These are phyloP conservation scores for Acanthurus leucopareius DNA, from an alignment of 2,797 vertebrate species.

Conservation along the genomic window DNA sequence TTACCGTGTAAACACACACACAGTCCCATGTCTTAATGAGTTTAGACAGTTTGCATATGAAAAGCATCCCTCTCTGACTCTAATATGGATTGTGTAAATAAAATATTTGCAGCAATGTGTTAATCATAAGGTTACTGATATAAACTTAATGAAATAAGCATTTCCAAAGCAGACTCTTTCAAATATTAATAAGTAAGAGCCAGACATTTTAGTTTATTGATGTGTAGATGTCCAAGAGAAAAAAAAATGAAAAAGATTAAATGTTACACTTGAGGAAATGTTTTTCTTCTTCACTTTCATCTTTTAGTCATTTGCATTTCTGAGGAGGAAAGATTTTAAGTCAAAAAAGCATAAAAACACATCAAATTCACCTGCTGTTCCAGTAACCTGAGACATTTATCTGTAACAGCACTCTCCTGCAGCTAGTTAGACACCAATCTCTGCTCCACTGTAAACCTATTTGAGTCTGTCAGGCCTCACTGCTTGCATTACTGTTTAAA, in stretches of 20 bases:
- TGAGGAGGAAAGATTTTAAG: neutral
- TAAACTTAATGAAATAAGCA: slow-evolving; percentile 30
- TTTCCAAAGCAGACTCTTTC: slow-evolving; percentile 12
- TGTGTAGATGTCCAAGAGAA: neutral
- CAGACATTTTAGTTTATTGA: slow-evolving; percentile 49
- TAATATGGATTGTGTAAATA: slow-evolving; percentile 48
- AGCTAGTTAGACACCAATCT: slow-evolving; percentile 9
- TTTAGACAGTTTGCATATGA: neutral
- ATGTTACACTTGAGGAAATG: neutral
- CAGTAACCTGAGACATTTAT: neutral
- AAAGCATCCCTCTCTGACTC: slow-evolving; percentile 23
- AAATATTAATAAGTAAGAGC: slow-evolving; percentile 47
- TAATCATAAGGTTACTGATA: slow-evolving; percentile 37
- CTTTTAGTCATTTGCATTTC: neutral
- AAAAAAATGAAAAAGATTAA: slow-evolving; percentile 4
- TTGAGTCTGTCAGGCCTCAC: neutral
- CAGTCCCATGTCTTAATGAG: neutral
- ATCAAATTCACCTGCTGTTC: neutral
- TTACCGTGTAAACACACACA: neutral
- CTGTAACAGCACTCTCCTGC: neutral
- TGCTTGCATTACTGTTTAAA: neutral
- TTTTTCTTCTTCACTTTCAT: neutral
- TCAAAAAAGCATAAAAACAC: neutral
- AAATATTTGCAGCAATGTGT: slow-evolving; percentile 23
- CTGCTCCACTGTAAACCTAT: slow-evolving; percentile 9